Evolutionary conservation across 2,797 vertebrate genomes (phyloP).

Genomic region (Catamblyrhynchus diadema): DNA sequence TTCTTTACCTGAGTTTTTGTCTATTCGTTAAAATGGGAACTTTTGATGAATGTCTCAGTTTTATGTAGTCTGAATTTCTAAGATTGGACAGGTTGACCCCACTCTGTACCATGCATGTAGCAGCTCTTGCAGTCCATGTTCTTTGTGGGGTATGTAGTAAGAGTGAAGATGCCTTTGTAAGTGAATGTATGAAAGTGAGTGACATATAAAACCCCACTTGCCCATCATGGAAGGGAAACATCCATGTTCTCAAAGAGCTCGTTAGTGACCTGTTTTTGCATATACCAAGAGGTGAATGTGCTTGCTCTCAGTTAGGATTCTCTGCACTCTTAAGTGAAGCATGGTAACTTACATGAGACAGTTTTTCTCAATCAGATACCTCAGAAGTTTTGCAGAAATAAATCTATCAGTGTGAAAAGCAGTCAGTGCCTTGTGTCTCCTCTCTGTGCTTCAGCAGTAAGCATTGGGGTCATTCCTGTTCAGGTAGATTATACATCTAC

Average conservation of each 20-base stretch:
- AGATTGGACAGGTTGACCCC: background rate
- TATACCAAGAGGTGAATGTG: background rate
- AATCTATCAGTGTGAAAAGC: background rate
- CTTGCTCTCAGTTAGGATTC: background rate
- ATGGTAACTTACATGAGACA: background rate
- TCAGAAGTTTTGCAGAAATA: background rate
- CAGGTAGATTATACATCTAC: background rate
- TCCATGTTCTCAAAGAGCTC: background rate
- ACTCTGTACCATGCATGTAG: background rate
- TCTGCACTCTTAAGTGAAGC: background rate
- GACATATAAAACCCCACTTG: background rate
- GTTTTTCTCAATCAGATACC: background rate
- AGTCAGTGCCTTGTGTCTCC: background rate
- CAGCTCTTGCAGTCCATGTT: background rate
- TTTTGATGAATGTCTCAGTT: background rate
- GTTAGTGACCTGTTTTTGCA: background rate
- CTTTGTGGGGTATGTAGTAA: background rate
- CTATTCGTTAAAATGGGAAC: background rate
- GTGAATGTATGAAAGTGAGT: background rate
- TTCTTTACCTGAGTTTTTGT: background rate
- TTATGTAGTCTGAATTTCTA: background rate
- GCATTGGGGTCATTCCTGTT: background rate
- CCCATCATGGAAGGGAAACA: background rate
- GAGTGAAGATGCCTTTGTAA: background rate
- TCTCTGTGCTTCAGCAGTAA: background rate